phyloP scores from a whole-genome alignment of 2,113 vertebrate species.

The Eolophus roseicapilla region DNA sequence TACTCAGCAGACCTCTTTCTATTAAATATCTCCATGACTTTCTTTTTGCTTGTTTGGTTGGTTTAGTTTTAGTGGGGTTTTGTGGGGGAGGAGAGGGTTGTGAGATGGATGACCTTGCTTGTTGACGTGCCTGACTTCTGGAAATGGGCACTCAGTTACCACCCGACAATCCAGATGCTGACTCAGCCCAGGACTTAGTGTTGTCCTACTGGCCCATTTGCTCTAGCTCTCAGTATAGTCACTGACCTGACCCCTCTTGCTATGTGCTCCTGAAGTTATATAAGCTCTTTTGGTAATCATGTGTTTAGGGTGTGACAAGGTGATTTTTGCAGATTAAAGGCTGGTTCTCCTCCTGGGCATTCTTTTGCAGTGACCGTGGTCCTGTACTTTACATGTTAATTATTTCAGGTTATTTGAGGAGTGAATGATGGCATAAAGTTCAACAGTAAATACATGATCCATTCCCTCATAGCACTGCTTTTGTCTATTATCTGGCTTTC shows the following conservation, averaged over 20 bases:
- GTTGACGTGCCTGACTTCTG: neutral
- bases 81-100: neutral
- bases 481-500: neutral
- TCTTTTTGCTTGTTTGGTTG: neutral
- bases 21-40: neutral
- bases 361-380: neutral
- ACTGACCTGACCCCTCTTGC: neutral
- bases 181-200: neutral
- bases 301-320: neutral
- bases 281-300: neutral
- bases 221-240: rapidly evolving
- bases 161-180: neutral
- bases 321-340: neutral
- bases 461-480: neutral
- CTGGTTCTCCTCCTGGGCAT: neutral
- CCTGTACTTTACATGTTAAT: neutral
- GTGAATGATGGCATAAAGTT: neutral
- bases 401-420: neutral
- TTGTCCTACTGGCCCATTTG: neutral
- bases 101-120: neutral
- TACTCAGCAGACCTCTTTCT: neutral
- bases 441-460: neutral
- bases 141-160: neutral
- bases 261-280: neutral
- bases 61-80: neutral